These are phyloP conservation scores for Danio jaintianensis DNA, from an alignment of 2,797 vertebrate genomes.

Conservation along the genomic window DNA sequence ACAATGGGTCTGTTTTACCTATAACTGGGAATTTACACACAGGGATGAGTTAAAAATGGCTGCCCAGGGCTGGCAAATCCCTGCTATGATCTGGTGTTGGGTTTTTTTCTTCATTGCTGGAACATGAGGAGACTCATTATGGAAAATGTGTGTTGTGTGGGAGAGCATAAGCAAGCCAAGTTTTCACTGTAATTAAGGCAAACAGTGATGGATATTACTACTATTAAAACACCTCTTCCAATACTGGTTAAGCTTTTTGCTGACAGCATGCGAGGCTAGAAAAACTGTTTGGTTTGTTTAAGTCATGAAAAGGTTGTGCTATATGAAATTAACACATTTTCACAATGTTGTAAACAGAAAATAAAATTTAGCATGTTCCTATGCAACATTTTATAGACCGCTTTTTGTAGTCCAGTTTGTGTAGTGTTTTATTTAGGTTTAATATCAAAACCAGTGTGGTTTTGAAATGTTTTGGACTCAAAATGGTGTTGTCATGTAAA, in stretches of 20 bases:
- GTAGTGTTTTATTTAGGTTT: not conserved
- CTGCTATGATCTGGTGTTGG: not conserved
- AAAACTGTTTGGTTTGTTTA: not conserved
- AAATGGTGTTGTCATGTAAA: too few relatives aligned
- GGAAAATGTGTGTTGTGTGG: conserved; percentile 43
- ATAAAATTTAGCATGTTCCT: not conserved
- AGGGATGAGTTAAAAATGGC: conserved; percentile 20
- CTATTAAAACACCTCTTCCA: not conserved
- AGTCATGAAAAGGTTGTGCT: not conserved
- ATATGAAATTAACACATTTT: not conserved
- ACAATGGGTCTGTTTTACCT: conserved; percentile 5
- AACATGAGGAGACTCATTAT: conserved; percentile 25
- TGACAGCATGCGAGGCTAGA: not conserved
- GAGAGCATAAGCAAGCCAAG: conserved; percentile 39
- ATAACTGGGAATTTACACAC: not conserved
- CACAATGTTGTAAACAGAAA: not conserved
- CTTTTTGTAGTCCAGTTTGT: not conserved
- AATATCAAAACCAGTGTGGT: not conserved
- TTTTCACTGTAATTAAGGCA: conserved; percentile 32
- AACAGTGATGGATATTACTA: conserved; percentile 19
- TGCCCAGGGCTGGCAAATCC: not conserved
- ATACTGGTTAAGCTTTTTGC: not conserved
- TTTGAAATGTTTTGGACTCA: not conserved
- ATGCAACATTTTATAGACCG: not conserved
- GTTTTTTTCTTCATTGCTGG: not conserved